Evolutionary conservation across 1,140 invertebrate genomes (phyloP).

Genomic region (Dendroctonus valens): DNA sequence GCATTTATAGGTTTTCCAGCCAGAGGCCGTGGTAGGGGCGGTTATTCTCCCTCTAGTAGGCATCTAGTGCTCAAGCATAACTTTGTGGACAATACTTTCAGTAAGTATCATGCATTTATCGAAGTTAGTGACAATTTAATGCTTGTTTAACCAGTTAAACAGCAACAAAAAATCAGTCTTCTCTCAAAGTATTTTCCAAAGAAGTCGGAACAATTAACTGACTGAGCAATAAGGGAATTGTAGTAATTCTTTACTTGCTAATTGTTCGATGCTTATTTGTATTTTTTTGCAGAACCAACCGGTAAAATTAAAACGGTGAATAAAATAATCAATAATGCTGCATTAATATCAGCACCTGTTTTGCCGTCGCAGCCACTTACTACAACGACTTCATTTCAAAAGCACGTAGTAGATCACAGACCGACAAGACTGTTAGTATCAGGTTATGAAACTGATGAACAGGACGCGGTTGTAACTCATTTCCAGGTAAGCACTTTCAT

Average conservation of each 20-base stretch:
- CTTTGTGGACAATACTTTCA: constrained; percentile 39
- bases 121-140: no score
- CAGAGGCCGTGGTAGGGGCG: constrained; percentile 33
- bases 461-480: constrained; percentile 67
- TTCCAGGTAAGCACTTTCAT: constrained; percentile 59
- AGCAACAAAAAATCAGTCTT: no score
- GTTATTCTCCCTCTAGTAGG: constrained; percentile 48
- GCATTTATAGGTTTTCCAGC: constrained; percentile 4
- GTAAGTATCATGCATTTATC: constrained; percentile 29
- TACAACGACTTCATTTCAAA: constrained; percentile 42
- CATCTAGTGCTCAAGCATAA: constrained; percentile 48
- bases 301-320: constrained; percentile 36
- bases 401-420: constrained; percentile 74
- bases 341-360: background rate
- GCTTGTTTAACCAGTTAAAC: no score
- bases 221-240: no score
- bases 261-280: background rate
- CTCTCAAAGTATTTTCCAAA: no score
- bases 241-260: no score
- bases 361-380: constrained; percentile 34
- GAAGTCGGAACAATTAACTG: no score
- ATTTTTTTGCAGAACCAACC: constrained; percentile 24
- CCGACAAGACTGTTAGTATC: constrained; percentile 77
- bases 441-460: constrained; percentile 72
- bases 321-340: constrained; percentile 25